phyloP scores from a whole-genome alignment of 2,113 vertebrate genomes.

The Channa argus region DNA sequence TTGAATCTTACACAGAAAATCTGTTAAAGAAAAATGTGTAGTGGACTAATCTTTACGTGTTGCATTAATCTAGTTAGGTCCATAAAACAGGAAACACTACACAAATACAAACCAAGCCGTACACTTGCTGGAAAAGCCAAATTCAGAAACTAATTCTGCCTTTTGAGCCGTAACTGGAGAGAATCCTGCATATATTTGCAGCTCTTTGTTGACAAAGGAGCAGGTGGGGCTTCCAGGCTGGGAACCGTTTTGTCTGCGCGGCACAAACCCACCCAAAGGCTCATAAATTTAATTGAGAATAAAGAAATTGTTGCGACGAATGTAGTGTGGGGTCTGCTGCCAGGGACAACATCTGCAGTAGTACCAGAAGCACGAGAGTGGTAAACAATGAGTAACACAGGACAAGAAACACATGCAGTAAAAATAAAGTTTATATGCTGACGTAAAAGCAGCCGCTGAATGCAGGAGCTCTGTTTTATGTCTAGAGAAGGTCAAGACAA shows the following conservation, averaged over 20 bases:
- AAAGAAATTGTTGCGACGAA: constrained; percentile 47
- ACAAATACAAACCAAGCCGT: constrained; percentile 24
- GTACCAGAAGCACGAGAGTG: constrained; percentile 28
- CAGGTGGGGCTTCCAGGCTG: constrained; percentile 54
- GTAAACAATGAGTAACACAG: not conserved
- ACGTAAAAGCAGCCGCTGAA: not conserved
- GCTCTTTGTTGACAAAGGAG: constrained; percentile 59
- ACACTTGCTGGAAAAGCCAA: constrained; percentile 22
- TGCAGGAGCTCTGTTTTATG: not conserved
- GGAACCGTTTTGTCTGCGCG: constrained; percentile 48
- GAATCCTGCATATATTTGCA: constrained; percentile 9
- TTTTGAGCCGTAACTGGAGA: not conserved
- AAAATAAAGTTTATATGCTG: not conserved
- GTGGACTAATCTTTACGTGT: not conserved
- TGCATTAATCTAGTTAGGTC: not conserved
- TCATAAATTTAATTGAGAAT: constrained; percentile 42
- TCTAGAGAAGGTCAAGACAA: too few relatives aligned
- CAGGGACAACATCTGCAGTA: constrained; percentile 13
- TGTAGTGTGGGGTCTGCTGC: constrained; percentile 25
- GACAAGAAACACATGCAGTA: not conserved
- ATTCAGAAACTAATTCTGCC: constrained; percentile 36
- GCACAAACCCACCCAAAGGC: constrained; percentile 49
- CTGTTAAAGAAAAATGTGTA: not conserved
- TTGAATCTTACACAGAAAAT: not conserved
- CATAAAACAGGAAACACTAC: constrained; percentile 6